phyloP scores from a whole-genome alignment of 2,797 vertebrate genomes.

The Crax fasciolata region DNA sequence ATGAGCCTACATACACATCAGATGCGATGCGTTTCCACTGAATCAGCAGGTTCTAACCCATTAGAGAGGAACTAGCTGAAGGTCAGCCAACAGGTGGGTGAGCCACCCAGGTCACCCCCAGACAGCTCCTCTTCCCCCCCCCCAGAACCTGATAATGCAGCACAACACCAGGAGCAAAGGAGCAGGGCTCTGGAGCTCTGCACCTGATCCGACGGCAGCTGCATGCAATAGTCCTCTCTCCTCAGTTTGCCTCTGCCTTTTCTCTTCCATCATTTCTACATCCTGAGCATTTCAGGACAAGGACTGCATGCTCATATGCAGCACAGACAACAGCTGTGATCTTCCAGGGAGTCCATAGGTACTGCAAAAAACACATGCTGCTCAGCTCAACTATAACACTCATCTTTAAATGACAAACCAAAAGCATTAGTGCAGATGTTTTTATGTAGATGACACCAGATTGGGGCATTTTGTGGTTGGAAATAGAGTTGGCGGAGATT shows the following conservation, averaged over 20 bases:
- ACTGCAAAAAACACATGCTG: rapidly evolving
- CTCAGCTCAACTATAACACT: neutral
- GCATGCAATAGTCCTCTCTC: neutral
- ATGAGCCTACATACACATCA: no score
- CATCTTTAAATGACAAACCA: neutral
- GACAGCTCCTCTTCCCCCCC: neutral
- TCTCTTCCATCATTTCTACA: neutral
- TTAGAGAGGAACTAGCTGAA: neutral
- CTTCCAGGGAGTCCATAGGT: neutral
- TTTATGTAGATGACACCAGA: neutral
- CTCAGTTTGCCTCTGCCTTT: neutral
- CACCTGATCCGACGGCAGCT: neutral
- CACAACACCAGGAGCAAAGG: neutral
- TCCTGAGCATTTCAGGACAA: neutral
- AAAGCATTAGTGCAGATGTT: neutral
- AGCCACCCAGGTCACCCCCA: neutral
- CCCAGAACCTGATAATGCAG: neutral
- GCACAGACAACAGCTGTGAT: neutral
- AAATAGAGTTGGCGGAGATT: neutral
- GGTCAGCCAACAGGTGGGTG: neutral
- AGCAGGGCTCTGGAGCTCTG: neutral
- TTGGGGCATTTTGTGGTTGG: neutral
- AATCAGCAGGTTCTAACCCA: neutral
- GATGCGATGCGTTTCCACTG: neutral
- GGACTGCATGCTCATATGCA: rapidly evolving